phyloP scores from a whole-genome alignment of 2,113 vertebrate species.

The Dinomys branickii region DNA sequence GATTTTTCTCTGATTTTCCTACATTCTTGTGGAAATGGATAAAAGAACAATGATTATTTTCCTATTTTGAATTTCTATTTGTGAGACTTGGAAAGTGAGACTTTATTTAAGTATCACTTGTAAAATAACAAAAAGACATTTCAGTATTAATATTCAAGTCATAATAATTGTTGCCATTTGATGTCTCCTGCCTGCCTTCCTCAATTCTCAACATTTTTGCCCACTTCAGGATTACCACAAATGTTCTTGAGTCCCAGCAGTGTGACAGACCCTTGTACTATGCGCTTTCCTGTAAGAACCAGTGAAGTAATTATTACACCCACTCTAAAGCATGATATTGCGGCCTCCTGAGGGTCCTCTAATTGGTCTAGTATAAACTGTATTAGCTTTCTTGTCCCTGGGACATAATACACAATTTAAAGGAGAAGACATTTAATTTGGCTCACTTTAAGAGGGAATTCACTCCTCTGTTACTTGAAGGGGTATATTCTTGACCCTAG shows the following conservation, averaged over 20 bases:
- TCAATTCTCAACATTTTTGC: neutral
- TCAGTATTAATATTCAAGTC: slow-evolving; percentile 23
- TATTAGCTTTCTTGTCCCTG: neutral
- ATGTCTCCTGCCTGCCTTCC: neutral
- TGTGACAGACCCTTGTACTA: neutral
- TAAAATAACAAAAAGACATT: neutral
- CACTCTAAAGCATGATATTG: neutral
- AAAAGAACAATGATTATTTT: slow-evolving; percentile 37
- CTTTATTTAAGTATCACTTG: slow-evolving; percentile 28
- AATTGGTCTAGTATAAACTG: neutral
- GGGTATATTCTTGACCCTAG: neutral
- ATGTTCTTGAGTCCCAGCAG: neutral
- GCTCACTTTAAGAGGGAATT: neutral
- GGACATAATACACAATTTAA: neutral
- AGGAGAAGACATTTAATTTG: neutral
- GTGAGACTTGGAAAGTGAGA: slow-evolving; percentile 25
- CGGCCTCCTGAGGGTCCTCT: neutral
- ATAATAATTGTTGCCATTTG: neutral
- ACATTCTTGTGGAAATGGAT: slow-evolving; percentile 1
- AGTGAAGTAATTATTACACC: neutral
- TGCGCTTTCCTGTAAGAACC: neutral
- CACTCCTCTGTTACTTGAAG: neutral
- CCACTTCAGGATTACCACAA: neutral
- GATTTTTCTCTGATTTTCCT: slow-evolving; percentile 54
- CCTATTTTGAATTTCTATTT: slow-evolving; percentile 23